Base-by-base conservation (phyloP, 1,140 invertebrate genomes). In the Ceratoteleas bidentatus region DNA sequence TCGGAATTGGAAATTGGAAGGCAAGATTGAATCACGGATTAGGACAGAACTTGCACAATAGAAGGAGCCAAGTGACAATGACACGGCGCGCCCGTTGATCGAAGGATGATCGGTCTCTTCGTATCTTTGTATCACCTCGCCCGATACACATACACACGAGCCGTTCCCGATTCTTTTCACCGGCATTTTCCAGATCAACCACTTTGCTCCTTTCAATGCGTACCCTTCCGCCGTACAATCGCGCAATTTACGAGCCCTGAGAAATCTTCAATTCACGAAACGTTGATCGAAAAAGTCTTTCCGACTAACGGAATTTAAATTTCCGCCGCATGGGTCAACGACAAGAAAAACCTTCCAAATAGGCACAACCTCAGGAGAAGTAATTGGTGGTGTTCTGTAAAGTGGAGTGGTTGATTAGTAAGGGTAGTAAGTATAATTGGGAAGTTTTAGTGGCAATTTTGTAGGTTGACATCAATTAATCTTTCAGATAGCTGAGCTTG, bases 21-120 rank as follows among this genome's bases (percentile, higher is more conserved):
- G 68, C 64, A 77, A 82, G 73, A 82, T 82, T 82, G 69, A 82
- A 82, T 82, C 73, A 62, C 57, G 68, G 80, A 76, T 82, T 82
- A 77, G 74, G 69, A 53, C 40, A 61, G 34, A 76, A 77, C 40
- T 77, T 61, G 73, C 68, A 82, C 80, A 77, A 82, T 69, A 58
- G 80, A 77, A 73, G 60, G 54, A 77, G 68, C 73, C 40, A 81
- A 53, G 73, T 74, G 80, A 73, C 80, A 82, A 74, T 77, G 73
- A 82, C 73, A 69, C 73, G 62, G 73, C 80, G 77, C 68, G 57
- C 73, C 54, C 61, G 68, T 54, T 62, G 80, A 73, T 82, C 56
- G 72, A 56, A 77, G 58, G 68, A 82, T 82, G 80, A 82, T 82
- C 80, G 73, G 73, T 73, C 49, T 70, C 60, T 72, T 61, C 66